A percentile compares a stretch with the other conserved stretches of the same genome.
phyloP scores from a whole-genome alignment of 2,888 invertebrate genomes.

The Capitulum mitella region DNA sequence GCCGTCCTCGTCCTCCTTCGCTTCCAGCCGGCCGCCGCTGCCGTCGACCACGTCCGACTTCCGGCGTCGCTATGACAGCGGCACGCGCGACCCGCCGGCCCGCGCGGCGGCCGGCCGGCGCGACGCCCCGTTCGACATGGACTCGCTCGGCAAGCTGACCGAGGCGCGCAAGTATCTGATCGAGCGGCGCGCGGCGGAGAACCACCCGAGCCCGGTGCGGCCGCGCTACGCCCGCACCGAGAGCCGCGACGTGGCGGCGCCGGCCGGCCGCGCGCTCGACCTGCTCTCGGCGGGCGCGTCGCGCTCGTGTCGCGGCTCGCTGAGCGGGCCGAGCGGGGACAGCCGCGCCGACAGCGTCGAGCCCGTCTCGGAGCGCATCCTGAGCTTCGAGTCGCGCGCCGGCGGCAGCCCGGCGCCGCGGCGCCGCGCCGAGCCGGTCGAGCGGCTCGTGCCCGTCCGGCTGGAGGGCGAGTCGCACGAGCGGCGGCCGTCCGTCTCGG shows the following conservation, averaged over 20 bases:
- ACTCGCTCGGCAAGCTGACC: background rate
- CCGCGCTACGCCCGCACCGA: constrained; percentile 11
- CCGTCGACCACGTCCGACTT: background rate
- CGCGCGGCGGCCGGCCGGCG: background rate
- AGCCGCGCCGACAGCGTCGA: background rate
- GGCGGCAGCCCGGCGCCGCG: background rate
- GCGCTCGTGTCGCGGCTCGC: background rate
- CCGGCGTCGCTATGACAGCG: background rate
- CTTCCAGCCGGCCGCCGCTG: constrained; percentile 1
- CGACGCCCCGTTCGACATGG: background rate
- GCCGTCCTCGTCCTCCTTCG: background rate
- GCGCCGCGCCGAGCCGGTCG: background rate
- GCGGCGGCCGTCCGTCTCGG: background rate
- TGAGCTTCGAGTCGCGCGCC: constrained; percentile 7
- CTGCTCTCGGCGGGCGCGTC: background rate
- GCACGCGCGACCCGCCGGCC: background rate
- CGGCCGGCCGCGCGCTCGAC: background rate
- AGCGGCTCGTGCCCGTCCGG: background rate
- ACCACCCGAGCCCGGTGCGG: background rate
- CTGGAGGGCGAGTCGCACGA: background rate
- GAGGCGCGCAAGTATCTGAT: constrained; percentile 13
- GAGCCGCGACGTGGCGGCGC: background rate
- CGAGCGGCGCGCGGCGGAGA: background rate
- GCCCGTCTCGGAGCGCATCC: background rate
- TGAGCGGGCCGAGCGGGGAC: background rate